Base-by-base conservation (phyloP, 2,888 invertebrate species). In the Temnothorax rugatulus region DNA sequence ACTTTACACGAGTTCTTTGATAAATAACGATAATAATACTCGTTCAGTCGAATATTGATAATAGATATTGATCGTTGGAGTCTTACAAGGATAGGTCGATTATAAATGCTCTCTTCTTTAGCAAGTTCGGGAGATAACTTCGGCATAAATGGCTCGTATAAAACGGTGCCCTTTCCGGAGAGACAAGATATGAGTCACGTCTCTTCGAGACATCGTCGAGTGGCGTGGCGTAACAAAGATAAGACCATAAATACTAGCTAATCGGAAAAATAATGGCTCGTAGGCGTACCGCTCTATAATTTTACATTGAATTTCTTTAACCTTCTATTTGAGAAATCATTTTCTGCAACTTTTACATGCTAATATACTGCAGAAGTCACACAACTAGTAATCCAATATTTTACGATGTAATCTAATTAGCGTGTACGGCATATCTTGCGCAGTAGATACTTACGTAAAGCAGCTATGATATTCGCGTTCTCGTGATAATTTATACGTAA, bases 191-290 rank as follows among this genome's bases (percentile, higher is more conserved):
- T 73, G 79, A 82, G 73, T 76, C 82, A 64, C 34, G 59, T 21
- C 61, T 71, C 61, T 54, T 73, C 11, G 29, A 57, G 54, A 68
- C 77, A 54, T 77, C 25, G 52, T 38, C 74, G 54, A 54, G 74
- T 52, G 34, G 44, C 29, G 41, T 81, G 34, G 50, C 66, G 77
- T 57, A 68, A 69, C 69, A 52, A 54, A 57, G 87, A 87, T 82
- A 74, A 59, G 44, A 15, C 29, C 59, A 25, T 25, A 57, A 69
- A 59, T 34, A 38, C n/a, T 5, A 4, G 41, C 13, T 52, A 76
- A 88, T 88, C 88, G 83, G 71, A 71, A 69, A 68, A 74, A 64
- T 44, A 63, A 4, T 9, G n/a, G 13, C 9, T 47, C 57, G 21
- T 44, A 44, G 61, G 41, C 61, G 61, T 21, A 44, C 44, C 64